A percentile compares a stretch with the other conserved stretches of the same genome.
Conservation (phyloP, 2,888 invertebrate genomes). For the Melanostoma scalare region DNA sequence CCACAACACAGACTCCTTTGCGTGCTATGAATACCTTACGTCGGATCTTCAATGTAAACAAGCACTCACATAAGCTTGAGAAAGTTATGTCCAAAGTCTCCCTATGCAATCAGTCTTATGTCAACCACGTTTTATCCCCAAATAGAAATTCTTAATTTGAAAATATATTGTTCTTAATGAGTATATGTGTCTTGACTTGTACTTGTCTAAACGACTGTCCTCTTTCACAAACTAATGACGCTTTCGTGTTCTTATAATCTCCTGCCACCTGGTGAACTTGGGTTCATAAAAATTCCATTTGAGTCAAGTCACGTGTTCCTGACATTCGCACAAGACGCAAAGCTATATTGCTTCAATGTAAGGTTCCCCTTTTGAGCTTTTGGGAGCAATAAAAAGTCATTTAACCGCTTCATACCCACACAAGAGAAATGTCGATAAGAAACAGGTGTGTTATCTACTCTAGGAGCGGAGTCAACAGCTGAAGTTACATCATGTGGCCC, state of each 20-base stretch:
- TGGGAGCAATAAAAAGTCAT: constrained; percentile 33
- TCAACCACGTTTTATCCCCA: background rate
- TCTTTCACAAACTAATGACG: constrained; percentile 22
- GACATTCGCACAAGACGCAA: constrained; percentile 24
- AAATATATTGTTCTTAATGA: constrained; percentile 11
- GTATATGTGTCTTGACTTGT: background rate
- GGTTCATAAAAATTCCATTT: constrained; percentile 35
- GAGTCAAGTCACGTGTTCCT: constrained; percentile 36
- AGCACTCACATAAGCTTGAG: too few relatives aligned
- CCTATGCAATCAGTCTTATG: too few relatives aligned
- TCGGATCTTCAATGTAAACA: too few relatives aligned
- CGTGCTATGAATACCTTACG: too few relatives aligned
- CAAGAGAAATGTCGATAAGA: background rate
- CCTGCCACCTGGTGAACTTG: constrained; percentile 31
- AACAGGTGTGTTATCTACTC: background rate
- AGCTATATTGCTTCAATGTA: constrained; percentile 8
- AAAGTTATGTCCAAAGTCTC: too few relatives aligned
- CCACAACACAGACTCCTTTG: too few relatives aligned
- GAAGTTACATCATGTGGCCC: too few relatives aligned
- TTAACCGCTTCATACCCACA: constrained; percentile 4
- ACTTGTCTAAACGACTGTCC: constrained; percentile 17
- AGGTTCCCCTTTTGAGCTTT: constrained; percentile 10
- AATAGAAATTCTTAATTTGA: constrained; percentile 34
- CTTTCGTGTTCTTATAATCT: background rate
- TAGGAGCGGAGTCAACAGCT: background rate